phyloP scores from a whole-genome alignment of 35 echinoderm and acorn worm species.

The Patiria miniata region DNA sequence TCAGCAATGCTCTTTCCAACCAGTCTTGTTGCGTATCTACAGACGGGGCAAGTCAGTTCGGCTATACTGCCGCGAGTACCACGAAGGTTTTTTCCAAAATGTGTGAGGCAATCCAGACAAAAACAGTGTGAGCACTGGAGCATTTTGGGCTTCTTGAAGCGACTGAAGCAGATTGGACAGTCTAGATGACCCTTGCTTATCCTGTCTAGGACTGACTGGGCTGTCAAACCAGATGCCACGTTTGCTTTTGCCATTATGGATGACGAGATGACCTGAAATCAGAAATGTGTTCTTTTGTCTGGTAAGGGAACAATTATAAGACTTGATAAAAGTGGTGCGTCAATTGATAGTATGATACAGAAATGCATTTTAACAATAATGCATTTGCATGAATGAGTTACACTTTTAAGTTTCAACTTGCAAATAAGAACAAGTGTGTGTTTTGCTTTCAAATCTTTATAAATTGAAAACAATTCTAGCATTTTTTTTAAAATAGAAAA shows the following conservation, averaged over 20 bases:
- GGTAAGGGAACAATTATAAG: not conserved
- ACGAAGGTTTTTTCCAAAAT: not conserved
- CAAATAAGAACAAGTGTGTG: too few relatives aligned
- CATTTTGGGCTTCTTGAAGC: conserved; percentile 11
- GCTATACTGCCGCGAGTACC: not conserved
- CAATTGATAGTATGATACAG: not conserved
- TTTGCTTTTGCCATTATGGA: not conserved
- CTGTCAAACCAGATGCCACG: too few relatives aligned
- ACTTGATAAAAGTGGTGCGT: not conserved
- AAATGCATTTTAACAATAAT: not conserved
- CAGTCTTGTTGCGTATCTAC: not conserved
- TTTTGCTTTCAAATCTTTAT: too few relatives aligned
- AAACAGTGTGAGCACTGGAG: not conserved
- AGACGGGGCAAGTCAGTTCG: not conserved
- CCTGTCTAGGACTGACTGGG: not conserved
- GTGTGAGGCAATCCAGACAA: not conserved
- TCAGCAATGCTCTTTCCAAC: not conserved
- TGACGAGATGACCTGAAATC: not conserved
- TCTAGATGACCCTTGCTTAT: not conserved
- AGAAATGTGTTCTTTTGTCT: not conserved
- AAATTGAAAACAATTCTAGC: too few relatives aligned
- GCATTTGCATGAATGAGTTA: too few relatives aligned
- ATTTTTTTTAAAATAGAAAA: too few relatives aligned
- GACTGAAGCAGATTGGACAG: not conserved
- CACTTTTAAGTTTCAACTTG: too few relatives aligned